Evolutionary conservation across 2,113 vertebrate species (phyloP), one percentile per base, ranked within the genome.

Genomic region (Holacanthus passer): DNA sequence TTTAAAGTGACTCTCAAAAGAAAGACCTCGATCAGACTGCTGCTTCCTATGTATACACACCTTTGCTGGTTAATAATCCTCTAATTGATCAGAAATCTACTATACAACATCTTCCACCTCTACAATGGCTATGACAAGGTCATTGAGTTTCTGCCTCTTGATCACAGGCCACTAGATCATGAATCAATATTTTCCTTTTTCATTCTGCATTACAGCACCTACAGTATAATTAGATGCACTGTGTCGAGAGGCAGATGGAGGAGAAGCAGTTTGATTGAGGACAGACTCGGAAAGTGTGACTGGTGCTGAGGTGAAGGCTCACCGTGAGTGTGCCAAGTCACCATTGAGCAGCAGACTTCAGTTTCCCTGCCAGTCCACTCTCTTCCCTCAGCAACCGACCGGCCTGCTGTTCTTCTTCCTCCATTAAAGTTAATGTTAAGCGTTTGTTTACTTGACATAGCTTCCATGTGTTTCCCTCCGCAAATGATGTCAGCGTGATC

Each of bases 201-300:
- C 50, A 43, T 78, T 79, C 63, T 45, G 58, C 64, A 32, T 71
- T 53, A 32, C 55, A 74, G 39, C 58, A 48, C 80, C 45, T 58
- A 12, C 43, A 22, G 56, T 85, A 66, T 85, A 80, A 77, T 83
- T 79, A 83, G 59, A 81, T 48, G 1, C 12, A n/a, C 58, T 52
- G 20, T 50, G 70, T 83, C 48, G 58, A 43, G 68, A 80, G 80
- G 47, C 65, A 73, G 84, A 82, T n/a, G 3, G 59, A 63, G 52
- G 77, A 31, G 58, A 83, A 76, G 77, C 72, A 20, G 53, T 76
- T 64, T 75, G 75, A 89, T 47, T 72, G 77, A 71, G 75, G 87
- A 77, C 87, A 81, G 83, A 32, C 65, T 84, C 53, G 85, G 88
- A 92, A 92, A 93, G 86, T 89, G 82, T 91, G 82, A 90, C 86